phyloP scores from a whole-genome alignment of 2,113 vertebrate genomes.

The Erpornis zantholeuca region DNA sequence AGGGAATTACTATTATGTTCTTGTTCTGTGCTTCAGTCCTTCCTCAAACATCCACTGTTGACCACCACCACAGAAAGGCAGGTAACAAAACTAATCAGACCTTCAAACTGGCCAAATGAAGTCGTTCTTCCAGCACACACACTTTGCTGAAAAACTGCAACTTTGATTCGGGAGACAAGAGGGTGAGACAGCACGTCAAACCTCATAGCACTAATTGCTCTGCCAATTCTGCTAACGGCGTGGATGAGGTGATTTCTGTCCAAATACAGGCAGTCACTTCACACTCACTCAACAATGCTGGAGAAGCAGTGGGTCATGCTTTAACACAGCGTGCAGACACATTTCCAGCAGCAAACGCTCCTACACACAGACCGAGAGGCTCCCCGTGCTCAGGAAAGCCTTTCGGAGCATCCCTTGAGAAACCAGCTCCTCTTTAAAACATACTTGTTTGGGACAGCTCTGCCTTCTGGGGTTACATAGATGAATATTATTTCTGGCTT shows the following conservation, averaged over 20 bases:
- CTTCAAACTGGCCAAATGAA: background rate
- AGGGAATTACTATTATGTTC: background rate
- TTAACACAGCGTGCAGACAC: fast-evolving
- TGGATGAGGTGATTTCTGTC: background rate
- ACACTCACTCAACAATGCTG: background rate
- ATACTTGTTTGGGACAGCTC: background rate
- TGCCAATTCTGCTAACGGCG: background rate
- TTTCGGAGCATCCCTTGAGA: background rate
- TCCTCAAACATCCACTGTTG: background rate
- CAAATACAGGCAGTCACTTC: background rate
- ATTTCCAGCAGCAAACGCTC: background rate
- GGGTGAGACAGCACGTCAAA: background rate
- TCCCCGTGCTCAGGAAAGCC: fast-evolving
- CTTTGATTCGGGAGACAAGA: background rate
- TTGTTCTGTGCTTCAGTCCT: background rate
- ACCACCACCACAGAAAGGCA: background rate
- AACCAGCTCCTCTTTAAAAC: background rate
- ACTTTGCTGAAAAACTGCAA: background rate
- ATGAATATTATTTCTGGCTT: background rate
- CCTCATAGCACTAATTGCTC: background rate
- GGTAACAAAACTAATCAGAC: background rate
- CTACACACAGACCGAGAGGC: background rate
- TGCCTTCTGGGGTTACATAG: background rate
- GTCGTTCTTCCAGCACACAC: background rate
- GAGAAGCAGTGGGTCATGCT: background rate